Evolutionary conservation across 2,888 invertebrate genomes (phyloP).

Genomic region (Gymnosoma rotundatum): DNA sequence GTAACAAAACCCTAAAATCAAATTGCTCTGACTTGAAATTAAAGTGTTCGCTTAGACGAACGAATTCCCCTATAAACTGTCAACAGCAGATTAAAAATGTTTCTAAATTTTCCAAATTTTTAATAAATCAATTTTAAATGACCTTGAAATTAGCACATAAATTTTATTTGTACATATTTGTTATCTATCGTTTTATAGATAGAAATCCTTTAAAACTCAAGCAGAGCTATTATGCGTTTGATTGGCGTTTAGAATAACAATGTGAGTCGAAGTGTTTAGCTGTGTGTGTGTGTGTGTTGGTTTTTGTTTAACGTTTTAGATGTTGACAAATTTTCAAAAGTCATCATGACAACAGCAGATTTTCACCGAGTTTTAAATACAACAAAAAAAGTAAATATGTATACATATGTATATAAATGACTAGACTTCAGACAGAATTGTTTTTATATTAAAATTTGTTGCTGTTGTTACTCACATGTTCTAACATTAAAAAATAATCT

Average conservation of each 20-base stretch:
- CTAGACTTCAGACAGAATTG: conserved; percentile 61
- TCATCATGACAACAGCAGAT: conserved; percentile 71
- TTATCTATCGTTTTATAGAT: conserved; percentile 32
- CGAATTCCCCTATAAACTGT: neutral
- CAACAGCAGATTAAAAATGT: conserved; percentile 16
- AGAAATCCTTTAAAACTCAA: conserved; percentile 72
- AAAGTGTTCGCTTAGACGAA: no score
- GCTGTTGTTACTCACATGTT: conserved; percentile 37
- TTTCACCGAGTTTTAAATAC: conserved; percentile 61
- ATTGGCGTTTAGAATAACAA: conserved; percentile 50
- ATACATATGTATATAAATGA: conserved; percentile 52
- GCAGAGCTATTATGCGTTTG: conserved; percentile 63
- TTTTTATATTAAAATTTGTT: conserved; percentile 56
- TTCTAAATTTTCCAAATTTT: conserved; percentile 13
- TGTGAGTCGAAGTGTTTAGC: neutral
- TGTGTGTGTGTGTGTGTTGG: neutral
- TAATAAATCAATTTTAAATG: conserved; percentile 62
- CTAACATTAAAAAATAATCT: conserved; percentile 59
- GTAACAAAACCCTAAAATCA: no score
- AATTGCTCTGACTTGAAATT: no score
- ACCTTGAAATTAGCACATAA: conserved; percentile 59
- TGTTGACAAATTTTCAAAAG: conserved; percentile 70
- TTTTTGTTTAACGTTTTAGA: neutral
- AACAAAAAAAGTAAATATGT: conserved; percentile 15
- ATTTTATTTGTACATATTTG: conserved; percentile 18